Percentiles rank a stretch among this genome's conserved stretches.
phyloP scores from a whole-genome alignment of 2,888 invertebrate genomes.

The Eristalis intricaria region DNA sequence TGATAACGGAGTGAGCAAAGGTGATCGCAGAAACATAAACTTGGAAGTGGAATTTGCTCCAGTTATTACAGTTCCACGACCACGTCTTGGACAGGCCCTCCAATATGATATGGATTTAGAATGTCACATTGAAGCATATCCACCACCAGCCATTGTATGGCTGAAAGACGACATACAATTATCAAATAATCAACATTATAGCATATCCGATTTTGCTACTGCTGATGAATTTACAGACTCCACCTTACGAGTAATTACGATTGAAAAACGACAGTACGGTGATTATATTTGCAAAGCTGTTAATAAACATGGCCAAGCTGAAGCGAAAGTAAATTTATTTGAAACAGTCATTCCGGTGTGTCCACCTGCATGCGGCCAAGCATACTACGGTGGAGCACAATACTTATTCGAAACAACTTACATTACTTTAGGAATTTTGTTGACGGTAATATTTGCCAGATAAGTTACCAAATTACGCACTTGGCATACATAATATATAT shows the following conservation, averaged over 20 bases:
- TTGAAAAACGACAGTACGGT: conserved; percentile 95
- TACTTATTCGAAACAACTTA: conserved; percentile 80
- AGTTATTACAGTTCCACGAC: conserved; percentile 91
- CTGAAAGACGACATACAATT: conserved; percentile 91
- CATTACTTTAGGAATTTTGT: conserved; percentile 82
- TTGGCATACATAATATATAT: not conserved
- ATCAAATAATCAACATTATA: conserved; percentile 95
- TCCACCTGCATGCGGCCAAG: conserved; percentile 91
- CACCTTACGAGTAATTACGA: conserved; percentile 92
- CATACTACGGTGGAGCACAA: conserved; percentile 79
- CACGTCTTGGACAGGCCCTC: conserved; percentile 91
- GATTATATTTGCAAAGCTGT: conserved; percentile 92
- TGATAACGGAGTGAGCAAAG: conserved; percentile 93
- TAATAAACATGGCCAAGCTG: conserved; percentile 92
- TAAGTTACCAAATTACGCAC: conserved; percentile 74
- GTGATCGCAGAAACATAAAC: conserved; percentile 92
- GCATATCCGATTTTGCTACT: conserved; percentile 94
- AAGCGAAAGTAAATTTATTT: conserved; percentile 90
- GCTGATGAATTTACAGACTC: conserved; percentile 96
- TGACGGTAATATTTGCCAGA: conserved; percentile 81
- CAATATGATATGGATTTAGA: conserved; percentile 97
- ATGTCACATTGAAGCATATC: conserved; percentile 97
- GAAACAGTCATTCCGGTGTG: conserved; percentile 96
- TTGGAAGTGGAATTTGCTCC: conserved; percentile 95
- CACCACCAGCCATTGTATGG: conserved; percentile 96